phyloP scores from a whole-genome alignment of 2,113 vertebrate genomes.

The Eudyptes chrysolophus region DNA sequence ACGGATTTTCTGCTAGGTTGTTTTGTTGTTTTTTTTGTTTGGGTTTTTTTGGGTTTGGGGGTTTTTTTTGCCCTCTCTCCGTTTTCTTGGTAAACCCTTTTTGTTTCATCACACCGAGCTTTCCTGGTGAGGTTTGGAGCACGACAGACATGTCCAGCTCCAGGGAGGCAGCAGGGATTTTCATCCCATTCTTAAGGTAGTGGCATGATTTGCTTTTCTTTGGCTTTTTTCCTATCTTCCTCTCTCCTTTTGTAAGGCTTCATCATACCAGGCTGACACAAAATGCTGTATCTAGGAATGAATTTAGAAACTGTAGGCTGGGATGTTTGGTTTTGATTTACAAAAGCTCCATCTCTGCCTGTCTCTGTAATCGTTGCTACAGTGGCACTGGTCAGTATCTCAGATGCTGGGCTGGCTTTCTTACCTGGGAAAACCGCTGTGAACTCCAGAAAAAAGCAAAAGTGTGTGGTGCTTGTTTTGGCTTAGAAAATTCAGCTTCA shows the following conservation, averaged over 20 bases:
- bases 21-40: neutral
- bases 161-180: neutral
- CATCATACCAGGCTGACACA: neutral
- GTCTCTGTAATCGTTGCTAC: neutral
- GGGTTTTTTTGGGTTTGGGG: neutral
- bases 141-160: neutral
- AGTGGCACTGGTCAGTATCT: neutral
- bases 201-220: neutral
- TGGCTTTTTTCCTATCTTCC: neutral
- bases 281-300: neutral
- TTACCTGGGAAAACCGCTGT: neutral
- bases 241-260: neutral
- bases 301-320: neutral
- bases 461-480: neutral
- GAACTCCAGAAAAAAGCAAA: neutral
- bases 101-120: neutral
- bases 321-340: neutral
- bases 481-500: neutral
- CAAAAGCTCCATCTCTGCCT: neutral
- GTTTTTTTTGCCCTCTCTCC: neutral
- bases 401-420: neutral
- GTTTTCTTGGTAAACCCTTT: neutral
- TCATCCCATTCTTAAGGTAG: conserved; percentile 24
- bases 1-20: neutral
- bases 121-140: neutral